Evolutionary conservation across 2,113 vertebrate genomes (phyloP), one percentile per base, ranked within the genome.

Genomic region (Thomomys bottae): DNA sequence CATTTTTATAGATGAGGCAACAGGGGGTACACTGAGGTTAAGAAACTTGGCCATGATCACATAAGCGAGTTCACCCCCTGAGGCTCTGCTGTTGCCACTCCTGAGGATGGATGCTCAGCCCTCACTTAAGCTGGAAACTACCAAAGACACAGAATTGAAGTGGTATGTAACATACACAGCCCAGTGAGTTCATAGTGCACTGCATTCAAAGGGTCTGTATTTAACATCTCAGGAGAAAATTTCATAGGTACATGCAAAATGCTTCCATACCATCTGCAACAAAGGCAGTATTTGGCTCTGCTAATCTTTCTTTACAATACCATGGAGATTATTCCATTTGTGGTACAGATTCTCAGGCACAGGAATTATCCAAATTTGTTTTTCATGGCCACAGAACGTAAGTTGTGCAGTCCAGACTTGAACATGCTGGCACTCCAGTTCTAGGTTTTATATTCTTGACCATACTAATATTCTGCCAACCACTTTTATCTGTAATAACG

Each of bases 1-100:
- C 68, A 88, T 45, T 76, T 96, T 90, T 89, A 59, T 32, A 89
- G 54, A 94, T 76, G 68, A 83, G 40, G 36, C 49, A 79, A 75
- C 20, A 70, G 61, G 49, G 40, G 5, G 15, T 54, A 0, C 0
- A 75, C 38, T 84, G 28, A 59, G 38, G 21, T 80, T 75, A 79
- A 81, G 66, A 78, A 87, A 84, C 38, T 32, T 79, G 61, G 71
- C 45, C 73, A 40, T 66, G 61, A 54, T 89, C 84, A 84, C 32
- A 32, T 20, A 57, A 59, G 36, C 42, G 32, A 63, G 30, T 7
- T 36, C 23, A 32, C 15, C 32, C n/a, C 9, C 76, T 20, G 9
- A 24, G 24, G 17, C 59, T 38, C 2, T 40, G 40, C 8, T 42
- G 30, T 21, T 36, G 23, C 23, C 12, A 70, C 38, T 15, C 20